Evolutionary conservation across 1,140 invertebrate species (phyloP).

Genomic region (Batillaria attramentaria): DNA sequence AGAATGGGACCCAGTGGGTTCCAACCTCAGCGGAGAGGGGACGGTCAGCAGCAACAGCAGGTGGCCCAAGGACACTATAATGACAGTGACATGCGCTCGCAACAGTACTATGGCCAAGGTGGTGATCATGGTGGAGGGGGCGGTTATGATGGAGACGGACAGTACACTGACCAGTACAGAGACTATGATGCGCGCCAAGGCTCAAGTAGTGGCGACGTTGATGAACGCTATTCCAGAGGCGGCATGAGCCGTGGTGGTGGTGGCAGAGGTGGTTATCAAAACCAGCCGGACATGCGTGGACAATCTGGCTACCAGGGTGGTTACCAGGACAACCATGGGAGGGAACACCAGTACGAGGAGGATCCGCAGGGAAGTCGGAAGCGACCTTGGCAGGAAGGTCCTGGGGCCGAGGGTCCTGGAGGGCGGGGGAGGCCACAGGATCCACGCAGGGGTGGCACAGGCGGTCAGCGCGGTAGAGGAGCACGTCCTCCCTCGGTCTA

Average conservation of each 20-base stretch:
- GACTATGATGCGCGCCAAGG: slow-evolving; percentile 26
- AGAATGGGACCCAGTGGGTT: background rate
- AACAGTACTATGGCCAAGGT: slow-evolving; percentile 32
- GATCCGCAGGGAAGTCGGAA: slow-evolving; percentile 37
- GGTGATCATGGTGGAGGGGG: slow-evolving; percentile 30
- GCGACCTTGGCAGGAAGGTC: slow-evolving; percentile 44
- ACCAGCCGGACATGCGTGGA: slow-evolving; percentile 4
- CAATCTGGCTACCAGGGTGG: slow-evolving; percentile 14
- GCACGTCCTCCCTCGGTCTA: slow-evolving; percentile 9
- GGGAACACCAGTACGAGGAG: slow-evolving; percentile 26
- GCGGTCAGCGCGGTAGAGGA: slow-evolving; percentile 21
- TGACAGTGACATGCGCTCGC: slow-evolving; percentile 34
- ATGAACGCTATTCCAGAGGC: slow-evolving; percentile 29
- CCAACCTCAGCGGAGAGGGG: background rate
- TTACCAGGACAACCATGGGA: slow-evolving; percentile 28
- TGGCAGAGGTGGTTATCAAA: slow-evolving; percentile 13
- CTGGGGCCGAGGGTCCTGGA: slow-evolving; percentile 33
- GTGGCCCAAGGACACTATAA: slow-evolving; percentile 20
- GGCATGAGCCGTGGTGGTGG: slow-evolving; percentile 21
- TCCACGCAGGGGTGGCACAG: slow-evolving; percentile 16
- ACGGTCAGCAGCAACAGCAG: slow-evolving; percentile 12
- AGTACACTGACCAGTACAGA: slow-evolving; percentile 26
- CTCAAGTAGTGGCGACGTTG: slow-evolving; percentile 26
- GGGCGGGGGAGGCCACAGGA: slow-evolving; percentile 12
- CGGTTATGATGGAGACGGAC: slow-evolving; percentile 26